phyloP scores from a whole-genome alignment of 2,888 invertebrate species.

The Tetragonisca angustula region DNA sequence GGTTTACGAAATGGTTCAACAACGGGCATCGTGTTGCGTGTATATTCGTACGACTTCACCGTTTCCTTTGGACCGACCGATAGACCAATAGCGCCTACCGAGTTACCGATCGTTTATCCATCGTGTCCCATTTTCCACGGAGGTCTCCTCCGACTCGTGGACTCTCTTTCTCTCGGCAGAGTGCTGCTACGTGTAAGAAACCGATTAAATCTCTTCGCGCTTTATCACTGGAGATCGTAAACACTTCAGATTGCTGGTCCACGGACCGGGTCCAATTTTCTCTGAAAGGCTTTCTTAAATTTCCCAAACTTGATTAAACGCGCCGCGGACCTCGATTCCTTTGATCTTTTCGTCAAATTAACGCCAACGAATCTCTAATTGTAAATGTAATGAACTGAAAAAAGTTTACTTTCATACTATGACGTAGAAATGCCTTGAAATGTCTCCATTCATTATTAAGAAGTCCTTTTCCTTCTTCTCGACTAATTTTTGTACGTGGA shows the following conservation, averaged over 20 bases:
- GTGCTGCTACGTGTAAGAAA: not conserved
- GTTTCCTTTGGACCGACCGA: not conserved
- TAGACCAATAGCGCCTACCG: too few relatives aligned
- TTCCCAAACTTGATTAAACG: not conserved
- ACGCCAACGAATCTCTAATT: too few relatives aligned
- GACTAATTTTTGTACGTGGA: too few relatives aligned
- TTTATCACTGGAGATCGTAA: conserved; percentile 5
- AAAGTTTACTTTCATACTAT: too few relatives aligned
- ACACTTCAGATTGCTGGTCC: not conserved
- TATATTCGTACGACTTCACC: not conserved
- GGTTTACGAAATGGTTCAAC: conserved; percentile 25
- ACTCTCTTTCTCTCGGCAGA: not conserved
- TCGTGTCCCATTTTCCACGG: not conserved
- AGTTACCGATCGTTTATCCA: not conserved
- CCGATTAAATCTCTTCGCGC: not conserved
- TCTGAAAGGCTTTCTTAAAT: not conserved
- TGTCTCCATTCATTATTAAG: too few relatives aligned
- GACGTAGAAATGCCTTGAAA: too few relatives aligned
- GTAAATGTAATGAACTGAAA: too few relatives aligned
- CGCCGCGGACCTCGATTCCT: too few relatives aligned
- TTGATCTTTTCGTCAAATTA: too few relatives aligned
- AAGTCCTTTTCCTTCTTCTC: too few relatives aligned
- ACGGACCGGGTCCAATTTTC: not conserved
- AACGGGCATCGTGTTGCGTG: conserved; percentile 16
- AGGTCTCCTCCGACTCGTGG: not conserved